Evolutionary conservation across 2,888 invertebrate genomes (phyloP), one percentile per base, ranked within the genome.

Genomic region (Drosophila mimetica): DNA sequence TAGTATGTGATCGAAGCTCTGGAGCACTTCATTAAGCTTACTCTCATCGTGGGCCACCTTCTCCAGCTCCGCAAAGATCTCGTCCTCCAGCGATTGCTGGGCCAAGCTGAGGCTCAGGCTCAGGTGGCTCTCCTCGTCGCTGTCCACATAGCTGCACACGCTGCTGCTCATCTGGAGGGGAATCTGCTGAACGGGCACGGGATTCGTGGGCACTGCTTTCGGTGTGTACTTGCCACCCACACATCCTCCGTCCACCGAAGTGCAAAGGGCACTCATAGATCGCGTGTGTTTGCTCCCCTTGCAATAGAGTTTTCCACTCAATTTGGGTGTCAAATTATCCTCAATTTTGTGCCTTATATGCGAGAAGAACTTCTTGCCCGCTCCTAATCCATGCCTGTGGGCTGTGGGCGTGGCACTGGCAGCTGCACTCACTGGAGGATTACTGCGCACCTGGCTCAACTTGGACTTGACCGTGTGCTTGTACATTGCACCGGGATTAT

Each of bases 1-100:
- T 7, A 93, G 69, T 73, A 93, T 93, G 77, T 92, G 93, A 80
- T 93, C 93, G 71, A 93, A 93, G 76, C 92, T 93, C 57, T 93
- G 92, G 39, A 93, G 90, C 18, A 92, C 93, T 9, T 91, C 92
- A 71, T 92, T 91, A 34, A 93, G 76, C 78, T 92, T 93, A 9
- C 92, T 91, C 63, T 92, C 92, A 59, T 91, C 91, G 41, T 92
- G 91, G 2, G 92, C 90, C 8, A 89, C 92, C 73, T 91, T 92
- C 69, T 92, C 91, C 18, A 92, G 79, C 70, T 92, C 92, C n/a
- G 92, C 90, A 53, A 92, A 92, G 42, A 92, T 92, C 76, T 92
- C 92, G 66, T 91, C 92, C 64, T 92, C 92, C 22, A 92, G 75
- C 3, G 92, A 91, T 32, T 89, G 80, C 61, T 90, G 90, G 0